Base-by-base conservation (phyloP, 2,888 invertebrate species). In the Pollenia griseotomentosa region DNA sequence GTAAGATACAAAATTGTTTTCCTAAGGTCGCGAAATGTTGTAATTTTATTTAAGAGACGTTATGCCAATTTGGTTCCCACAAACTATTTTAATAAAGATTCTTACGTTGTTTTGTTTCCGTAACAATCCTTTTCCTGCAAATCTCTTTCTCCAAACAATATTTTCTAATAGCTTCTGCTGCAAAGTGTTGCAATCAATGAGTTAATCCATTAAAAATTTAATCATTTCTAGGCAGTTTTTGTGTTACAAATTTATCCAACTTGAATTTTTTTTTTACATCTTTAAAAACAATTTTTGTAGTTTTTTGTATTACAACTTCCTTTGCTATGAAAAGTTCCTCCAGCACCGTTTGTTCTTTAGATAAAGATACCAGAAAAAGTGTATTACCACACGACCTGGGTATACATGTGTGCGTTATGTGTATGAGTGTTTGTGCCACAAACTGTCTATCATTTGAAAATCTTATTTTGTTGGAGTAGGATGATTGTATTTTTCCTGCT, bases 381-480 rank as follows among this genome's bases (percentile, higher is more conserved):
- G 55, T 42, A 55, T 42, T 59, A 19, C 66, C 73, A 61, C 65
- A 51, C 78, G 63, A 71, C 65, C 55, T 23, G n/a, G 12, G 11
- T 57, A 66, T 11, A 16, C 42, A 6, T 55, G 46, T 23, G 51
- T 46, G 79, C 8, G 19, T 48, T 55, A 33, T 23, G 51, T 46
- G 79, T 8, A 19, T 48, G 71, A 79, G 59, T 61, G 75, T 68
- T 63, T 73, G 71, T 71, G 75, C 85, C 83, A 79, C 82, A 70
- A 83, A 70, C 83, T 85, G 87, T 87, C 87, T 79, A 87, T 87
- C 87, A 87, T 82, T 71, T 75, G 82, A 87, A 82, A 84, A 78
- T 77, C 87, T 81, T 84, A 87, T 87, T 87, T 82, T 68, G 74
- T 53, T 66, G 61, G 48, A 66, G 66, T 73, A 59, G 66, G 33